Percentiles rank a stretch among this genome's conserved stretches.
Evolutionary conservation across 2,797 vertebrate species (phyloP).

Genomic region (Ataeniobius toweri): DNA sequence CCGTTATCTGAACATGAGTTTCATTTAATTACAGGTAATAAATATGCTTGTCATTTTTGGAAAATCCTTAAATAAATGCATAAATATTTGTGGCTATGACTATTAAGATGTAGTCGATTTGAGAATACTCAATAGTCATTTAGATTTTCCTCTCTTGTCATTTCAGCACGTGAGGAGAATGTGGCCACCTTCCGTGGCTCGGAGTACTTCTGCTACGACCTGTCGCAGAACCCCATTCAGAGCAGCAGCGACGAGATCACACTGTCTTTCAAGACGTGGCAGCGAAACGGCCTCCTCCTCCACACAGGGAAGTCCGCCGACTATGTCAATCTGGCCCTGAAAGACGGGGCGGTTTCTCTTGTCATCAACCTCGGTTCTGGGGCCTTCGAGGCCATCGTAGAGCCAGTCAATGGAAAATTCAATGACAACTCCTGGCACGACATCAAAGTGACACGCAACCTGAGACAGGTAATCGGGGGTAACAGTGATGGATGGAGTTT

Average conservation of each 20-base stretch:
- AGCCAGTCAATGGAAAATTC: slow-evolving; percentile 98
- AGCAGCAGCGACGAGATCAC: slow-evolving; percentile 99
- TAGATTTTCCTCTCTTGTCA: slow-evolving; percentile 7
- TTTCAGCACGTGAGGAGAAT: slow-evolving; percentile 92
- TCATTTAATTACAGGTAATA: slow-evolving; percentile 10
- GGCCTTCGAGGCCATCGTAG: slow-evolving; percentile 98
- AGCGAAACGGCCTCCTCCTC: slow-evolving; percentile 95
- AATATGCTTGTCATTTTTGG: slow-evolving; percentile 23
- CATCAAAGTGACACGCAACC: slow-evolving; percentile 98
- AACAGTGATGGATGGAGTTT: slow-evolving; percentile 53
- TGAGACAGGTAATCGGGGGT: slow-evolving; percentile 94
- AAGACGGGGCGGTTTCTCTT: slow-evolving; percentile 94
- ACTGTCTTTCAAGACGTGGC: slow-evolving; percentile 97
- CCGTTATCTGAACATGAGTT: background rate
- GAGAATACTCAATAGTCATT: background rate
- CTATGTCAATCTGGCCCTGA: slow-evolving; percentile 97
- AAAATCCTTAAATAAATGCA: slow-evolving; percentile 5
- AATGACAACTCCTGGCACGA: slow-evolving; percentile 98
- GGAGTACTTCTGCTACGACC: slow-evolving; percentile 97
- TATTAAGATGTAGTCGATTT: background rate
- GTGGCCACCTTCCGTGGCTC: slow-evolving; percentile 97
- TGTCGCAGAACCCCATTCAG: slow-evolving; percentile 98
- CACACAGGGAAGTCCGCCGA: slow-evolving; percentile 98
- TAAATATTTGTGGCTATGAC: slow-evolving; percentile 4
- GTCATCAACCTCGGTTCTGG: slow-evolving; percentile 99